phyloP scores from a whole-genome alignment of 2,113 vertebrate species.

The Geococcyx californianus region DNA sequence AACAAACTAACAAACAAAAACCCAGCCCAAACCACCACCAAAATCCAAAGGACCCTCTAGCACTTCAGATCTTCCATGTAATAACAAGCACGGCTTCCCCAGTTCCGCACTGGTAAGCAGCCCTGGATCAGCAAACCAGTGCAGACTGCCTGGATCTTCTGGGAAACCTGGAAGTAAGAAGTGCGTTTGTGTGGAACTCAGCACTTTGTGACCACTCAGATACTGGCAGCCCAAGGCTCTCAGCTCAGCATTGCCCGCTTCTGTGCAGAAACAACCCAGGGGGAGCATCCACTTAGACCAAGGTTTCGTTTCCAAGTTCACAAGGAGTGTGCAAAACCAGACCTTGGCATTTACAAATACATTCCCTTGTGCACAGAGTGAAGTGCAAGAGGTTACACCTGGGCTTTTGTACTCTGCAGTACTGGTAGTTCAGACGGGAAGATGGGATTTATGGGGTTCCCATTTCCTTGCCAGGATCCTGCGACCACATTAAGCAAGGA shows the following conservation, averaged over 20 bases:
- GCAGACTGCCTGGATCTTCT: constrained; percentile 31
- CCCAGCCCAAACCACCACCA: neutral
- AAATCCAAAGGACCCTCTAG: neutral
- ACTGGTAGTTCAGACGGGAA: neutral
- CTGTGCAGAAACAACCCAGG: neutral
- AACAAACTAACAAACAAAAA: neutral
- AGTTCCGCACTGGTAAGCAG: constrained; percentile 38
- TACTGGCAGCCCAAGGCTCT: neutral
- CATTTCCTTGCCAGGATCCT: neutral
- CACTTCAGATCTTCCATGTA: neutral
- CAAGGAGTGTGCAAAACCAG: neutral
- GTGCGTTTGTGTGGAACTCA: neutral
- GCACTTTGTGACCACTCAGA: neutral
- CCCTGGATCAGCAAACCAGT: constrained; percentile 47
- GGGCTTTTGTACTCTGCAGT: neutral
- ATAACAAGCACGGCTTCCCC: neutral
- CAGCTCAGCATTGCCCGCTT: constrained; percentile 3
- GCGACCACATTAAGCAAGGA: neutral
- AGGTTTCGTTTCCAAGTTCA: neutral
- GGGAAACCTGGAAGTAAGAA: constrained; percentile 23
- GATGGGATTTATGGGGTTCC: neutral
- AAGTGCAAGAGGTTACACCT: neutral
- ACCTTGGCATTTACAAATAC: neutral
- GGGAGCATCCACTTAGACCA: neutral
- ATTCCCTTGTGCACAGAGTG: neutral